phyloP scores from a whole-genome alignment of 1,140 invertebrate genomes.

The Drosophila athabasca region DNA sequence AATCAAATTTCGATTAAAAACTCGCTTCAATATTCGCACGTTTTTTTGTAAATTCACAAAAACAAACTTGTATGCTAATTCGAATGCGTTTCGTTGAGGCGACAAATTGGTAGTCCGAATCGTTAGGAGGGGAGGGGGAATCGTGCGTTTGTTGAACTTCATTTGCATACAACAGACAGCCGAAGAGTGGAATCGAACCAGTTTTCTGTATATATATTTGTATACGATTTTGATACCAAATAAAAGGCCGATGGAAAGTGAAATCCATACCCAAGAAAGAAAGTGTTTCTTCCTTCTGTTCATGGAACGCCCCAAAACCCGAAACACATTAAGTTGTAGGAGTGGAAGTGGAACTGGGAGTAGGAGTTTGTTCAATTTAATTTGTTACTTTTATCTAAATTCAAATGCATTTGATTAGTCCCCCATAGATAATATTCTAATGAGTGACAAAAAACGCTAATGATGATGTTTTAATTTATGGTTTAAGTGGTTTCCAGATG shows the following conservation, averaged over 20 bases:
- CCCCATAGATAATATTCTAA: conserved; percentile 63
- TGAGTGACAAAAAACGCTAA: conserved; percentile 43
- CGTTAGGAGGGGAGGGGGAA: conserved; percentile 6
- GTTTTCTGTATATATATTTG: conserved; percentile 38
- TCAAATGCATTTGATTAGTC: conserved; percentile 45
- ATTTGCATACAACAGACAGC: conserved; percentile 62
- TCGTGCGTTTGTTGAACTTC: conserved; percentile 71
- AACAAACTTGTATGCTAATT: conserved; percentile 51
- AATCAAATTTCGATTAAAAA: conserved; percentile 60
- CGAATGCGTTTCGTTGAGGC: conserved; percentile 62
- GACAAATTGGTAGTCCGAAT: conserved; percentile 64
- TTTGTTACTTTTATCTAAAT: conserved; percentile 63
- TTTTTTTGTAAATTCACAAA: conserved; percentile 11
- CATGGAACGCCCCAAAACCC: conserved; percentile 3
- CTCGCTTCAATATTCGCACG: conserved; percentile 66
- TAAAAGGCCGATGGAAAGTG: conserved; percentile 56
- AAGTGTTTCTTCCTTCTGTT: conserved; percentile 50
- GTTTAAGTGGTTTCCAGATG: conserved; percentile 36
- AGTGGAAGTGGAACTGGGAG: conserved; percentile 40
- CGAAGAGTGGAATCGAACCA: conserved; percentile 47
- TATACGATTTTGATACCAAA: conserved; percentile 18
- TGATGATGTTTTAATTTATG: conserved; percentile 63
- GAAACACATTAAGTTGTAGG: conserved; percentile 72
- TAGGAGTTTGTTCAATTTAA: conserved; percentile 57
- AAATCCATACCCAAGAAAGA: conserved; percentile 60